phyloP scores from a whole-genome alignment of 2,113 vertebrate genomes.

The Scalopus aquaticus region DNA sequence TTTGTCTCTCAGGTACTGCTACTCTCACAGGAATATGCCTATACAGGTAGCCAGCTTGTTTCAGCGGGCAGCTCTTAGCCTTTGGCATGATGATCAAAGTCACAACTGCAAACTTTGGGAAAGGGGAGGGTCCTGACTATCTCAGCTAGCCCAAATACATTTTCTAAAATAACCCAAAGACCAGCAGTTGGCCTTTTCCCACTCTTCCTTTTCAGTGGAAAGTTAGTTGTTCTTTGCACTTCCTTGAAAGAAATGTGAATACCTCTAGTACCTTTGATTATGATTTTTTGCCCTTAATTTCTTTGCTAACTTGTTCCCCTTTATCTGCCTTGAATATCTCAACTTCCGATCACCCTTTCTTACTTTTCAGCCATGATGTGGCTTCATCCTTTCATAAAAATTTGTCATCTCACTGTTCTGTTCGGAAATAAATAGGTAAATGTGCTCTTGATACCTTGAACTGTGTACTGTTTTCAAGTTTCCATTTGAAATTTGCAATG shows the following conservation, averaged over 20 bases:
- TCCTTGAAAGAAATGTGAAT: background rate
- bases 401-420: background rate
- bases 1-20: too few species aligned
- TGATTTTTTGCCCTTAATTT: background rate
- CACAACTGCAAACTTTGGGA: background rate
- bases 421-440: background rate
- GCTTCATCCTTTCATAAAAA: background rate
- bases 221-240: background rate
- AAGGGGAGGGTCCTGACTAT: background rate
- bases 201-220: background rate
- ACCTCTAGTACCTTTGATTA: background rate
- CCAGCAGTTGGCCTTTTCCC: background rate
- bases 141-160: background rate
- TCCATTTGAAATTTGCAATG: background rate
- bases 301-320: background rate
- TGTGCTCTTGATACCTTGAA: background rate
- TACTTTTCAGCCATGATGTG: background rate
- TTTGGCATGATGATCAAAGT: background rate
- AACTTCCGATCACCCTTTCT: background rate
- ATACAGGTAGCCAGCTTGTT: too few species aligned
- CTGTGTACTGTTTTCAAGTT: background rate
- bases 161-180: background rate
- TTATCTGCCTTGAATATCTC: background rate
- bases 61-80: background rate
- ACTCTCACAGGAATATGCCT: too few species aligned